Percentiles rank a stretch among this genome's conserved stretches.
These are phyloP conservation scores for Choloepus hoffmanni DNA, from an alignment of 2,113 vertebrate genomes.

Conservation along the genomic window DNA sequence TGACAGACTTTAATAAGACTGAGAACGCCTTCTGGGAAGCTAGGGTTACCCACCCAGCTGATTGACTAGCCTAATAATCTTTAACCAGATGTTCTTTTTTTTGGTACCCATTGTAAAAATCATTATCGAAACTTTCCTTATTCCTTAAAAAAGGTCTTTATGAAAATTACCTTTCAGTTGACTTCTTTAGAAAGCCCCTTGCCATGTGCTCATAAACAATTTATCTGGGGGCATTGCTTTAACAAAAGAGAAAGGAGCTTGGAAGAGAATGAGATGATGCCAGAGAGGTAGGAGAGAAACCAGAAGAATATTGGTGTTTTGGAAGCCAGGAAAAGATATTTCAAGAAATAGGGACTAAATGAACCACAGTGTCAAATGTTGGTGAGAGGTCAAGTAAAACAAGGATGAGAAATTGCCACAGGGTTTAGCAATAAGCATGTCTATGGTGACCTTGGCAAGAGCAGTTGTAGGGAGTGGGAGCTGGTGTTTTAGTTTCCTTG, in stretches of 20 bases:
- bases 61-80: slow-evolving; percentile 78
- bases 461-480: neutral
- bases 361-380: neutral
- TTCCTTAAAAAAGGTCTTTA: slow-evolving; percentile 37
- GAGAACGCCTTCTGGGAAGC: slow-evolving; percentile 76
- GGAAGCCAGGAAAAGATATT: neutral
- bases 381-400: neutral
- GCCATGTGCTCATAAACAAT: neutral
- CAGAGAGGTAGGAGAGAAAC: neutral
- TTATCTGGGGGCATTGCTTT: neutral
- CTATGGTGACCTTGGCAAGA: neutral
- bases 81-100: slow-evolving; percentile 76
- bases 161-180: slow-evolving; percentile 49
- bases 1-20: slow-evolving; percentile 79
- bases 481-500: neutral
- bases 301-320: neutral
- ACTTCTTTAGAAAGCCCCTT: slow-evolving; percentile 54
- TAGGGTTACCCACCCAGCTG: slow-evolving; percentile 75
- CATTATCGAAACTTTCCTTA: slow-evolving; percentile 46
- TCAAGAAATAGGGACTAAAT: neutral
- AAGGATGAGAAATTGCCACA: neutral
- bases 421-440: neutral
- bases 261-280: neutral
- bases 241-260: neutral
- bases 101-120: slow-evolving; percentile 27